A percentile compares a stretch with the other conserved stretches of the same genome.
Conservation (phyloP, 2,888 invertebrate genomes). For the Onthophagus sagittarius region DNA sequence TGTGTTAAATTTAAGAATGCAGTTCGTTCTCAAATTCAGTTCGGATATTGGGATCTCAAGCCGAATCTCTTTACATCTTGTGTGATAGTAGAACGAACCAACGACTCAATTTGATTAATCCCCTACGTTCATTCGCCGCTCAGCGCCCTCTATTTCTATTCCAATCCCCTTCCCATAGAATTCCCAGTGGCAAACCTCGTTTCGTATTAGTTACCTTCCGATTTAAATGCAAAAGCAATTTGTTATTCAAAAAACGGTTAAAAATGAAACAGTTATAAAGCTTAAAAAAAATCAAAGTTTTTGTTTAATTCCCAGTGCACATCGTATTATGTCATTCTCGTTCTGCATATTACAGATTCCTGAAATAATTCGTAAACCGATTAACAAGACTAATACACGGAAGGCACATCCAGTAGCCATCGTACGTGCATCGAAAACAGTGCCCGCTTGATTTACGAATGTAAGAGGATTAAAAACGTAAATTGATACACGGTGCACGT, state of each 20-base stretch:
- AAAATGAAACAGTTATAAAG: not conserved
- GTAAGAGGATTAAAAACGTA: not conserved
- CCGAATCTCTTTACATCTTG: slow-evolving; percentile 42
- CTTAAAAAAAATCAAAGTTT: too few species aligned
- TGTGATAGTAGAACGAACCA: slow-evolving; percentile 41
- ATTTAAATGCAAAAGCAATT: not conserved
- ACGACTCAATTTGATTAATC: slow-evolving; percentile 44
- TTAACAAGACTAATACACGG: not conserved
- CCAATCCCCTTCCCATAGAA: not conserved
- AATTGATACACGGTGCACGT: not conserved
- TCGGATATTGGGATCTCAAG: slow-evolving; percentile 27
- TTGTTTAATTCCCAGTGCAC: too few species aligned
- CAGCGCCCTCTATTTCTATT: not conserved
- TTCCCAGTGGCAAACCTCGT: not conserved
- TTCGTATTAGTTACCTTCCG: not conserved
- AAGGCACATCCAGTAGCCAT: not conserved
- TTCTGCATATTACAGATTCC: not conserved
- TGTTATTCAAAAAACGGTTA: not conserved
- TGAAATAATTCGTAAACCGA: not conserved
- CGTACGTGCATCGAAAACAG: not conserved
- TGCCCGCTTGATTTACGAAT: not conserved
- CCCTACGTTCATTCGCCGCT: slow-evolving; percentile 33
- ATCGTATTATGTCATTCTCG: not conserved
- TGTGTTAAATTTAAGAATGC: not conserved
- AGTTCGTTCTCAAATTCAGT: not conserved